phyloP scores from a whole-genome alignment of 2,113 vertebrate species.

The Myocastor coypus region DNA sequence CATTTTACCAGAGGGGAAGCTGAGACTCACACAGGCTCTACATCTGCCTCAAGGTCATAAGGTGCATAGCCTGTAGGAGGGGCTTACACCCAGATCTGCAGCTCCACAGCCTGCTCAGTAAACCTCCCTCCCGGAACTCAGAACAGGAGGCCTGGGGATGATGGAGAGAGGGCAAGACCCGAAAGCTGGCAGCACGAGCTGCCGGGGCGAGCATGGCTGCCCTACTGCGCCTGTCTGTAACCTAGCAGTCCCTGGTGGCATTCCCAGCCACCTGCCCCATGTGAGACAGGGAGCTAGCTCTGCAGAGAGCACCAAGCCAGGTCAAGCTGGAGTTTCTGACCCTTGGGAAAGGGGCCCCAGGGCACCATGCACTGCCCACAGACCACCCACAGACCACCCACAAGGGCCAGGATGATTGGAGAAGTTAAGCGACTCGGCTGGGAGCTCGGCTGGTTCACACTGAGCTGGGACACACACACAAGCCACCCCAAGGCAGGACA shows the following conservation, averaged over 20 bases:
- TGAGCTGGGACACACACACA: neutral
- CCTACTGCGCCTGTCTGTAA: neutral
- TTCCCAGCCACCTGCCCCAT: neutral
- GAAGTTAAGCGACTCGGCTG: neutral
- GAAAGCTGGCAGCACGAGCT: neutral
- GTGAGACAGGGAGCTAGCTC: neutral
- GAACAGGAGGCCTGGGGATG: neutral
- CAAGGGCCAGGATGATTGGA: neutral
- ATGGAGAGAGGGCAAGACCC: neutral
- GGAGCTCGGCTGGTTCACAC: neutral
- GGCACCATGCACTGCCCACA: neutral
- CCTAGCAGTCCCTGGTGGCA: neutral
- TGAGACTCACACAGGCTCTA: neutral
- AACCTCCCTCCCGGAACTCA: neutral
- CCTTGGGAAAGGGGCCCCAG: neutral
- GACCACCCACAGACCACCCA: neutral
- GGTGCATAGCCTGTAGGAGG: rapidly evolving
- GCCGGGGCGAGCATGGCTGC: neutral
- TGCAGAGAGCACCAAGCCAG: neutral
- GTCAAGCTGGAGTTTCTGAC: neutral
- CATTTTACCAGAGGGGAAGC: neutral
- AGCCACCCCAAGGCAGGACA: neutral
- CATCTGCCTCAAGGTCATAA: neutral
- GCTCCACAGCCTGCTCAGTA: neutral
- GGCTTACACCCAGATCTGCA: neutral